Evolutionary conservation across 1,140 invertebrate species (phyloP).

Genomic region (Platyura marginata): DNA sequence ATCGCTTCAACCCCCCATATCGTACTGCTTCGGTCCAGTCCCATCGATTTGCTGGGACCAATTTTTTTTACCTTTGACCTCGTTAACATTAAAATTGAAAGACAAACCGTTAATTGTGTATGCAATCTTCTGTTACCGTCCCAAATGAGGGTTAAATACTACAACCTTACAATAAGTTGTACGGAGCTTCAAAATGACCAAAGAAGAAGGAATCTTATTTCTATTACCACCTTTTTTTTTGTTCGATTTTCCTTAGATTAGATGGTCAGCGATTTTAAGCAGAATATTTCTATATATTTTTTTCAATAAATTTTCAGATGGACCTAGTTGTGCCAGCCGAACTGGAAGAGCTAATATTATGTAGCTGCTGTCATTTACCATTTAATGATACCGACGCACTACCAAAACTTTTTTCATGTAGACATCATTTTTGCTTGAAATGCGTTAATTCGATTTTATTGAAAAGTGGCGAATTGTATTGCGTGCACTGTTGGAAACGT

Average conservation of each 20-base stretch:
- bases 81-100: no score
- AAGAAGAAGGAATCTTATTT: background rate
- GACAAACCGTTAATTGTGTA: no score
- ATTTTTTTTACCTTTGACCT: no score
- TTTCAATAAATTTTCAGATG: constrained; percentile 17
- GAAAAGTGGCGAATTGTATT: constrained; percentile 41
- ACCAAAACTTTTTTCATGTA: constrained; percentile 54
- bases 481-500: constrained; percentile 47
- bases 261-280: no score
- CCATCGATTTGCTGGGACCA: no score
- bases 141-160: no score
- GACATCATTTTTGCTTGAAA: constrained; percentile 54
- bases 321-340: constrained; percentile 34
- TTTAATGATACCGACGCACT: constrained; percentile 46
- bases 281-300: background rate
- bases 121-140: no score
- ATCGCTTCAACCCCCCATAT: no score
- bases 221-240: background rate
- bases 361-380: constrained; percentile 44
- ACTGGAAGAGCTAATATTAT: constrained; percentile 48
- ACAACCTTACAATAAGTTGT: no score
- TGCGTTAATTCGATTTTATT: constrained; percentile 45
- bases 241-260: no score
- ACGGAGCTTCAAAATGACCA: no score
- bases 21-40: no score